phyloP scores from a whole-genome alignment of 2,888 invertebrate genomes.

The Microplitis manilae region DNA sequence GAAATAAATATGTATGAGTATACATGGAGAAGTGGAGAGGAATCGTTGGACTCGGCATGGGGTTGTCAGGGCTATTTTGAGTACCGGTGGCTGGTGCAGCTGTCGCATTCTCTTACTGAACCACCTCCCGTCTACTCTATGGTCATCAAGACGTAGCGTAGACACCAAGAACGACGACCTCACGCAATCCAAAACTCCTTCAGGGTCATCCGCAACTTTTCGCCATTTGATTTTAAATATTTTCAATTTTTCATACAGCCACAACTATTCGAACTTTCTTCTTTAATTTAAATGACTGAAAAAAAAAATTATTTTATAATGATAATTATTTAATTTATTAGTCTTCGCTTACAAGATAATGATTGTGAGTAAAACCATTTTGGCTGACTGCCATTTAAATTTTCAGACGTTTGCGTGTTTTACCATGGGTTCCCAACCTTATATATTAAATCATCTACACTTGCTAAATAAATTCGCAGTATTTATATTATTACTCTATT shows the following conservation, averaged over 20 bases:
- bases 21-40: neutral
- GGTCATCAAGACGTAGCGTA: slow-evolving; percentile 55
- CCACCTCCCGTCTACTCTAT: slow-evolving; percentile 66
- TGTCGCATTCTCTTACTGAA: slow-evolving; percentile 63
- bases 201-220: slow-evolving; percentile 12
- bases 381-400: slow-evolving; percentile 59
- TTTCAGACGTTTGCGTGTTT: slow-evolving; percentile 60
- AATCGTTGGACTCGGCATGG: slow-evolving; percentile 57
- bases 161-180: slow-evolving; percentile 54
- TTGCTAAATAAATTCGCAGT: neutral
- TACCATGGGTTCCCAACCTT: slow-evolving; percentile 38
- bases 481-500: slow-evolving; percentile 1
- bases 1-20: slow-evolving; percentile 3
- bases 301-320: neutral
- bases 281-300: neutral
- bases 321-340: slow-evolving; percentile 4
- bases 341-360: slow-evolving; percentile 16
- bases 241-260: neutral
- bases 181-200: slow-evolving; percentile 39
- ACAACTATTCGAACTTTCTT: neutral
- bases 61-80: slow-evolving; percentile 59
- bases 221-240: neutral
- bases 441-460: neutral
- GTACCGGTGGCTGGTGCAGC: slow-evolving; percentile 60
- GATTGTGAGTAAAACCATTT: slow-evolving; percentile 42